Percentiles rank a stretch among this genome's conserved stretches.
Evolutionary conservation across 2,797 vertebrate genomes (phyloP).

Genomic region (Pelodytes ibericus): DNA sequence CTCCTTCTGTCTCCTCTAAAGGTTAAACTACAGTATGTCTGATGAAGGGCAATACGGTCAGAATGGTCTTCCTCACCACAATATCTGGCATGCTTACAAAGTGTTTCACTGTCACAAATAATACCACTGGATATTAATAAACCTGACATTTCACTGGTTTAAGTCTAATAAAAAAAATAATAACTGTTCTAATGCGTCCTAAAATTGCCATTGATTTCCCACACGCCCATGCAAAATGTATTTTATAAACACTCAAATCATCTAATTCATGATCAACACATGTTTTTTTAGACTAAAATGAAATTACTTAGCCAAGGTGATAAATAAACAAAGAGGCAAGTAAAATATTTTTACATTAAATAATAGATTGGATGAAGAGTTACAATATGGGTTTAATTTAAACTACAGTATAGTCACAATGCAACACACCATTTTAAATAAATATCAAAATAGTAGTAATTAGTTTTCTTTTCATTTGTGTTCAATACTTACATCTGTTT

Average conservation of each 20-base stretch:
- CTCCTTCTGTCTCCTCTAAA: no score
- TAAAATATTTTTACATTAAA: background rate
- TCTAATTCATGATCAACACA: slow-evolving; percentile 4
- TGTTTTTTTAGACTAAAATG: slow-evolving; percentile 6
- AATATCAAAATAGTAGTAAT: no score
- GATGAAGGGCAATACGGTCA: no score
- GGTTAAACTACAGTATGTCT: no score
- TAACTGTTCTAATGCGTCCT: slow-evolving; percentile 8
- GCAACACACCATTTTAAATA: no score
- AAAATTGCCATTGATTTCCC: slow-evolving; percentile 8
- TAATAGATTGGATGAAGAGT: background rate
- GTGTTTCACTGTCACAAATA: background rate
- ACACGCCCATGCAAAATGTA: slow-evolving; percentile 7
- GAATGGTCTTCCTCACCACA: background rate
- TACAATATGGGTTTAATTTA: background rate
- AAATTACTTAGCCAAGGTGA: background rate
- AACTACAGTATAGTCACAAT: no score
- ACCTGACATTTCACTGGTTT: background rate
- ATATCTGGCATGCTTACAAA: background rate
- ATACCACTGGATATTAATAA: background rate
- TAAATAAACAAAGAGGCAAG: background rate
- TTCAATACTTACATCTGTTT: no score
- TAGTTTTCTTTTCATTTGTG: no score
- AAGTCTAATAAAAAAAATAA: background rate
- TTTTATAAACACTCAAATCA: slow-evolving; percentile 14